Conservation (phyloP, 2,888 invertebrate species). For the Melieria crassipennis region DNA sequence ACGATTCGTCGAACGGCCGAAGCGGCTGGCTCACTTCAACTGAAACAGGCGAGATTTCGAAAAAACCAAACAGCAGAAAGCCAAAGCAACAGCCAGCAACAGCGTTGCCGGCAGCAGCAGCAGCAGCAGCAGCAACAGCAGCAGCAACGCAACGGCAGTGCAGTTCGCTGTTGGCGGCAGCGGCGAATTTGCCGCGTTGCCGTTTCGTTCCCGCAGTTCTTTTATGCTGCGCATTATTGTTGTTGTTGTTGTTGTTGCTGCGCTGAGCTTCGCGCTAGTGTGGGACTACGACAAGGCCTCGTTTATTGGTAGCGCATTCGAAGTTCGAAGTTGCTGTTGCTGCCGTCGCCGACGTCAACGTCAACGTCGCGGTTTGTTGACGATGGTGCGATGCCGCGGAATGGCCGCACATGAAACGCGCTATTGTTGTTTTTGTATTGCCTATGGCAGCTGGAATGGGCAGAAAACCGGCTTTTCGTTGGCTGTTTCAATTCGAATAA, state of each 20-base stretch:
- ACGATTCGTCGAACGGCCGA: constrained; percentile 51
- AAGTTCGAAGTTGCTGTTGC: too few species aligned
- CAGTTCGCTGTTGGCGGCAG: neutral
- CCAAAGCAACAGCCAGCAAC: constrained; percentile 33
- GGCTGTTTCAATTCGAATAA: constrained; percentile 13
- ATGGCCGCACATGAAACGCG: neutral
- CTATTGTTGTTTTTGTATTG: constrained; percentile 18
- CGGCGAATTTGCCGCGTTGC: too few species aligned
- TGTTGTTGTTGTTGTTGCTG: too few species aligned
- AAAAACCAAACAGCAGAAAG: constrained; percentile 46
- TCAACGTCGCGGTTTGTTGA: too few species aligned
- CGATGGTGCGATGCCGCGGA: too few species aligned
- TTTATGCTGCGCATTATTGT: too few species aligned
- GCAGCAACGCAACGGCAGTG: constrained; percentile 17
- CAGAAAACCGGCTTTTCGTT: constrained; percentile 22
- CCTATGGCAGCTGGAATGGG: neutral
- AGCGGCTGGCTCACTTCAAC: constrained; percentile 58
- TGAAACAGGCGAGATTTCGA: constrained; percentile 50
- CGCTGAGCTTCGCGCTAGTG: too few species aligned
- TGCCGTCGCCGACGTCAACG: too few species aligned
- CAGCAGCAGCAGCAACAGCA: constrained; percentile 27
- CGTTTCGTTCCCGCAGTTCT: too few species aligned
- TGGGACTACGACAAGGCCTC: too few species aligned
- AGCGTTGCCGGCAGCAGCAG: constrained; percentile 41
- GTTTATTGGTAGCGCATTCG: too few species aligned